Evolutionary conservation across 2,888 invertebrate genomes (phyloP).

Genomic region (Scelioninae gen. 1): DNA sequence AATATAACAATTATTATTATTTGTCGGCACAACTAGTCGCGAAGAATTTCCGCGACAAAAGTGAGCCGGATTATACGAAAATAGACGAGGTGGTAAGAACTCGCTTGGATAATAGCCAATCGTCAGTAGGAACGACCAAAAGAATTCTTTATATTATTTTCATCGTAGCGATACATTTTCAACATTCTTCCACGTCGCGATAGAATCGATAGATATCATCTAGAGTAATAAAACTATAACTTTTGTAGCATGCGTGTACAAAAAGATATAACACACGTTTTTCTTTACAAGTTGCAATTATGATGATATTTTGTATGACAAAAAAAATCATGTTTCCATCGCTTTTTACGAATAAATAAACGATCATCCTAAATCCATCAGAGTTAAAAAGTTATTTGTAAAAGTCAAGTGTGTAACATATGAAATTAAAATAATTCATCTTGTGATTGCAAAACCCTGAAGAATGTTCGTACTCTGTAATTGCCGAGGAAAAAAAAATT

Average conservation of each 20-base stretch:
- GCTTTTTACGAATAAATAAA: too few species aligned
- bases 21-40: too few species aligned
- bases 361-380: too few species aligned
- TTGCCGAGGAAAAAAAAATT: too few species aligned
- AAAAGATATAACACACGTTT: too few species aligned
- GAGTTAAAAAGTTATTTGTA: too few species aligned
- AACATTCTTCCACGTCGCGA: constrained; percentile 21
- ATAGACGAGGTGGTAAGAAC: constrained; percentile 75
- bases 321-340: too few species aligned
- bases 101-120: constrained; percentile 75
- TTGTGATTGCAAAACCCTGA: constrained; percentile 27
- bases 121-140: constrained; percentile 29
- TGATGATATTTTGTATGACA: too few species aligned
- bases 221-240: not conserved
- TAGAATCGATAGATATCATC: not conserved
- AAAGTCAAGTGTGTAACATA: too few species aligned
- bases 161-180: constrained; percentile 43
- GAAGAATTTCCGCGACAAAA: constrained; percentile 34
- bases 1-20: too few species aligned
- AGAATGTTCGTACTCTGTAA: constrained; percentile 46
- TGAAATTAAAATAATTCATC: not conserved
- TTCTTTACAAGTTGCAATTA: too few species aligned
- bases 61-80: constrained; percentile 77
- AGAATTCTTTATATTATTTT: constrained; percentile 51
- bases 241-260: too few species aligned